Conservation (phyloP, 2,888 invertebrate genomes). For the Nineta flava region DNA sequence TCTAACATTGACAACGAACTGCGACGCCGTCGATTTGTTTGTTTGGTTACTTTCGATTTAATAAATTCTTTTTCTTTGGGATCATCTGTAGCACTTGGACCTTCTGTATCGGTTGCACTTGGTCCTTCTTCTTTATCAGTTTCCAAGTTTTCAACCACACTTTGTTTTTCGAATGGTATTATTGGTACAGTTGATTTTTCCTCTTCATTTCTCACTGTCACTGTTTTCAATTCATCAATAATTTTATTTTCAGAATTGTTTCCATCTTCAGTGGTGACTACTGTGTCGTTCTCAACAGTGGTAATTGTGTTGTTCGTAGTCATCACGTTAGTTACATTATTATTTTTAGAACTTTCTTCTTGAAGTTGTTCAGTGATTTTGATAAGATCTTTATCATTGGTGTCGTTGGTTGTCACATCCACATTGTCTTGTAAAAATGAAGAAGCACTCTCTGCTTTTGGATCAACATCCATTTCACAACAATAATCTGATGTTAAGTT, state of each 20-base stretch:
- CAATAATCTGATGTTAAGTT: conserved; percentile 12
- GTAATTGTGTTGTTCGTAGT: too few species aligned
- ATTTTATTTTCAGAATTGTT: conserved; percentile 26
- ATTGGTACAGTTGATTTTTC: conserved; percentile 17
- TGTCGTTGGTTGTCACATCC: too few species aligned
- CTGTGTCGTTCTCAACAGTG: too few species aligned
- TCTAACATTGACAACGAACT: conserved; percentile 56
- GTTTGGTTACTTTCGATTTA: conserved; percentile 13
- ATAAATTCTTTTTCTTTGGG: conserved; percentile 15
- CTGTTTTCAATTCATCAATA: conserved; percentile 26
- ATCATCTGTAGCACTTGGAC: conserved; percentile 20
- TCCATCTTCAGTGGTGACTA: too few species aligned
- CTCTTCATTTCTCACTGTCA: conserved; percentile 12
- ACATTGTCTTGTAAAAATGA: too few species aligned
- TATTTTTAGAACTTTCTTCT: too few species aligned
- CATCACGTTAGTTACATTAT: too few species aligned
- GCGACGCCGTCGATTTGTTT: conserved; percentile 40
- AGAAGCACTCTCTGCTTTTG: too few species aligned
- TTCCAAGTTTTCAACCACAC: conserved; percentile 17
- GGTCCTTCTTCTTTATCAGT: conserved; percentile 25
- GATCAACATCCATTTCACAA: conserved; percentile 11
- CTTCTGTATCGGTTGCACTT: conserved; percentile 15
- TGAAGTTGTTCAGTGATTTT: too few species aligned
- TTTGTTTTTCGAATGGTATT: conserved; percentile 9
- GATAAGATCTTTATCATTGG: too few species aligned